Base-by-base conservation (phyloP, 2,113 vertebrate species). In the Aptenodytes patagonicus region DNA sequence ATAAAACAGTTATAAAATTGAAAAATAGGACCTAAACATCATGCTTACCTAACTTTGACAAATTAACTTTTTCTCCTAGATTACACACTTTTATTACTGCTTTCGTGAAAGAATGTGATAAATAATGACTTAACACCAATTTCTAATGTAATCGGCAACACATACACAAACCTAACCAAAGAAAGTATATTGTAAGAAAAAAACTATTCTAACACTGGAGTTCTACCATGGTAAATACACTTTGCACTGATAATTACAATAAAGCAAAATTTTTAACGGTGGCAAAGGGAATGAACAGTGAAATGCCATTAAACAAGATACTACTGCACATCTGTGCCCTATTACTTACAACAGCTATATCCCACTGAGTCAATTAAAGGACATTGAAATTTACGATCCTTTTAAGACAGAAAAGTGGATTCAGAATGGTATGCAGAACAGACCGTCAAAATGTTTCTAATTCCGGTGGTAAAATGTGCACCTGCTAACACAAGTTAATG, bases 1-100 rank as follows among this genome's bases (percentile, higher is more conserved):
- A 98, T 98, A 98, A 98, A 98, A 98, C 98, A 98, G 98, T 98
- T 98, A 98, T 98, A 98, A 98, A 98, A 98, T 98, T 98, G 98
- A 98, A 98, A 98, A 98, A 98, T 98, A 98, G 98, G 98, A 98
- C 98, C 98, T 98, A 98, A 98, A 98, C 98, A 98, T 98, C 98
- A 98, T 98, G 98, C 98, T 98, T 98, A 98, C 98, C 98, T 98
- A 98, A 98, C 97, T 98, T 97, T 95, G 98, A 98, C 98, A 98
- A 98, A 98, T 98, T 98, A 98, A 98, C 97, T 97, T 98, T 98
- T 98, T 98, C 98, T 98, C 97, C 98, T 98, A 98, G 97, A 98
- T 98, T 98, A 98, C 98, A 98, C 98, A 98, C 97, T 98, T 98
- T 98, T 98, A 98, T 98, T 98, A 98, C 98, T 98, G 98, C 97